Conservation (phyloP, 2,888 invertebrate genomes). For the Amphipyra berbera region DNA sequence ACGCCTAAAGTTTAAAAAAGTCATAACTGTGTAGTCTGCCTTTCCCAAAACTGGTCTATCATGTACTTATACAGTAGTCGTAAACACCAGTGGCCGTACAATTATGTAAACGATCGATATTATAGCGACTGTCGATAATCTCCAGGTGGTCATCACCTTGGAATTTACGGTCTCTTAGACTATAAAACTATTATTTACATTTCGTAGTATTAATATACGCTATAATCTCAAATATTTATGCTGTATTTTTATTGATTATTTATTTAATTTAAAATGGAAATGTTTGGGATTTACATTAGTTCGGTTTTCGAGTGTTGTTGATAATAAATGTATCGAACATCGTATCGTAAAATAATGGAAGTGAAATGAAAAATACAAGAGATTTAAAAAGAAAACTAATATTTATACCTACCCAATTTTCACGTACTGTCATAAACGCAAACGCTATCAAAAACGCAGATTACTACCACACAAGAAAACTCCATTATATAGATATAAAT, state of each 20-base stretch:
- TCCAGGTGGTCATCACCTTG: conserved; percentile 53
- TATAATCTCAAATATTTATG: conserved; percentile 39
- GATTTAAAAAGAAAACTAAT: too few species aligned
- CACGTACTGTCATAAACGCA: background rate
- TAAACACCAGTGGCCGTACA: conserved; percentile 35
- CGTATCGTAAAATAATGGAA: background rate
- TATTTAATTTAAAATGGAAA: conserved; percentile 15
- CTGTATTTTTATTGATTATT: conserved; percentile 33
- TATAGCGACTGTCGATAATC: conserved; percentile 37
- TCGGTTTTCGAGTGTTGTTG: background rate
- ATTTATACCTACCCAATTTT: too few species aligned
- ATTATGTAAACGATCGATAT: conserved; percentile 52
- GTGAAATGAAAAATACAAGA: background rate
- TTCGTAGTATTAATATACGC: conserved; percentile 42
- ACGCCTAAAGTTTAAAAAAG: background rate
- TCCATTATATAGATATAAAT: conserved; percentile 54
- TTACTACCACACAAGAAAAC: conserved; percentile 34
- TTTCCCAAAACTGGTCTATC: background rate
- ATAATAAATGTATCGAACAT: background rate
- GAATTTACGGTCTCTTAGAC: conserved; percentile 52
- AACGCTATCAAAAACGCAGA: conserved; percentile 18
- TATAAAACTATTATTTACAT: conserved; percentile 55
- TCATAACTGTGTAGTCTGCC: background rate
- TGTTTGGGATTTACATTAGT: conserved; percentile 8
- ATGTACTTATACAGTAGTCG: background rate